These are phyloP conservation scores for Zosterops japonicus DNA, from an alignment of 2,113 vertebrate genomes.

Conservation along the genomic window DNA sequence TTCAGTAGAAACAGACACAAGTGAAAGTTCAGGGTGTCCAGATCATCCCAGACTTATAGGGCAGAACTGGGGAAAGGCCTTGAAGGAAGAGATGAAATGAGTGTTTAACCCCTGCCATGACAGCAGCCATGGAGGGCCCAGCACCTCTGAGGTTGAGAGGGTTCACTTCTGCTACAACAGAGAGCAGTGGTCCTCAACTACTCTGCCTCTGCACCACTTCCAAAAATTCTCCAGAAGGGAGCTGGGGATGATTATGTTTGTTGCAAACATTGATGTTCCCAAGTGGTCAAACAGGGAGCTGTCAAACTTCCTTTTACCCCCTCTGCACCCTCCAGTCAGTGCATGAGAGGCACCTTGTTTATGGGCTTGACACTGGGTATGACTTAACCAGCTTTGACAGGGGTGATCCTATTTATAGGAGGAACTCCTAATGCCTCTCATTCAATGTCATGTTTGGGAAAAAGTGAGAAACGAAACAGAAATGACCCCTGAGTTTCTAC, in stretches of 20 bases:
- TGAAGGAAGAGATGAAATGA: neutral
- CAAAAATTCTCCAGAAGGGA: neutral
- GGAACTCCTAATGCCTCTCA: constrained; percentile 47
- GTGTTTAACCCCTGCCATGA: neutral
- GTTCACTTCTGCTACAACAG: neutral
- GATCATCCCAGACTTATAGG: neutral
- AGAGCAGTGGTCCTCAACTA: neutral
- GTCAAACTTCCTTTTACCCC: neutral
- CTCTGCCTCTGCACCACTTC: neutral
- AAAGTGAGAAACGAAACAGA: constrained; percentile 44
- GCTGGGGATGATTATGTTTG: neutral
- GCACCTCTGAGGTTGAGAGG: neutral
- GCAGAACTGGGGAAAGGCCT: neutral
- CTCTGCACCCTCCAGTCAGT: neutral
- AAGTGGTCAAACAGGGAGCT: neutral
- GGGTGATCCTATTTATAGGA: constrained; percentile 59
- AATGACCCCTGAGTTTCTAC: constrained; percentile 22
- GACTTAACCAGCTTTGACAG: constrained; percentile 63
- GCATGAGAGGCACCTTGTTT: constrained; percentile 39
- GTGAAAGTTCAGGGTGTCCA: neutral
- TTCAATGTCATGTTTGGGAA: constrained; percentile 50
- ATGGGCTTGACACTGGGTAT: constrained; percentile 2
- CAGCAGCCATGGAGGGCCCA: neutral
- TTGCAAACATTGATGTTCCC: neutral
- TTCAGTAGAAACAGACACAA: neutral